phyloP scores from a whole-genome alignment of 2,113 vertebrate genomes.

The Eidolon helvum region DNA sequence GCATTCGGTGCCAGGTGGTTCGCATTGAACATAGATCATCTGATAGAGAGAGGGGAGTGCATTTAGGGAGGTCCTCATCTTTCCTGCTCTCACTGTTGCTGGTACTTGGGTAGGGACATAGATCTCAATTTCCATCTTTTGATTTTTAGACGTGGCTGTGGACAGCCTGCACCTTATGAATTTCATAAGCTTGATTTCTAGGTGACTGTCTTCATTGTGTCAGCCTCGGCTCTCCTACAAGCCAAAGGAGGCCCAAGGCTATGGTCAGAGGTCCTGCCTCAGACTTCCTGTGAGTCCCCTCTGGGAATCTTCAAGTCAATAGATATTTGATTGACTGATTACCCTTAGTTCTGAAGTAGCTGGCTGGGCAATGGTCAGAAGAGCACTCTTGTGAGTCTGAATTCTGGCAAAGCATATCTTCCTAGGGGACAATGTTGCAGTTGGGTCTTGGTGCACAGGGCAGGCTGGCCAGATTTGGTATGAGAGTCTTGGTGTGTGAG shows the following conservation, averaged over 20 bases:
- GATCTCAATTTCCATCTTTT: neutral
- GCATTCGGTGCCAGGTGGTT: neutral
- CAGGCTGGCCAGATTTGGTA: neutral
- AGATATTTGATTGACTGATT: neutral
- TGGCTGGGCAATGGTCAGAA: neutral
- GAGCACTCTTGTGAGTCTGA: neutral
- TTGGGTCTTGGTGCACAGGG: neutral
- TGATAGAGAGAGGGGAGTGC: neutral
- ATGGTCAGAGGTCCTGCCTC: neutral
- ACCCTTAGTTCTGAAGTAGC: neutral
- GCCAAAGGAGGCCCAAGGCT: neutral
- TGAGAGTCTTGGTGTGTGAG: neutral
- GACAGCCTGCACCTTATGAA: neutral
- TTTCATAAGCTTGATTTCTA: neutral
- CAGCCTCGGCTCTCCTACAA: neutral
- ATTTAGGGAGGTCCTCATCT: neutral
- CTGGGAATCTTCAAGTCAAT: neutral
- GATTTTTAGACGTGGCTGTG: neutral
- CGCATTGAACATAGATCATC: neutral
- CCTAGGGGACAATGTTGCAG: neutral
- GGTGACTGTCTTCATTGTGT: neutral
- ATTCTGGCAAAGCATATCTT: neutral
- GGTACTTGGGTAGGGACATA: neutral
- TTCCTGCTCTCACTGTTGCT: neutral
- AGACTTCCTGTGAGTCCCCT: neutral